Evolutionary conservation across 1,140 invertebrate genomes (phyloP).

Genomic region (Drosophila malerkotliana): DNA sequence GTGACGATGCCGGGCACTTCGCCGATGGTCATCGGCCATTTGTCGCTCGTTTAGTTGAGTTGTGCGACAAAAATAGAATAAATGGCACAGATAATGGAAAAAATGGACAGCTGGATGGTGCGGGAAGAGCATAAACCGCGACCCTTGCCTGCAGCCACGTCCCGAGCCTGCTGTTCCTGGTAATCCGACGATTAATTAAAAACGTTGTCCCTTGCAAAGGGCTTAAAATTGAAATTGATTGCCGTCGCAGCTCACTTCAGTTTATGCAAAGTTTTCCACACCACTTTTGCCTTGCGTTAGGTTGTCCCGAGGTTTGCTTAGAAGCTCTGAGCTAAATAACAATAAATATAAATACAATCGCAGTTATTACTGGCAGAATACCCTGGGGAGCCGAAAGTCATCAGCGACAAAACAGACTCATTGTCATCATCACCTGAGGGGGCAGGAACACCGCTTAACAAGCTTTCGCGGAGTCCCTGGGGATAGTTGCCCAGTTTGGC

Average conservation of each 20-base stretch:
- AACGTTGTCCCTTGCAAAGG: conserved; percentile 75
- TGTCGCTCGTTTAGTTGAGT: conserved; percentile 81
- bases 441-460: conserved; percentile 58
- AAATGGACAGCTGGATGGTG: conserved; percentile 68
- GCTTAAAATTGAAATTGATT: conserved; percentile 82
- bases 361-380: conserved; percentile 65
- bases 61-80: conserved; percentile 80
- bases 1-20: conserved; percentile 22
- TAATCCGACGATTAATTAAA: conserved; percentile 82
- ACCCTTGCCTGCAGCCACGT: conserved; percentile 45
- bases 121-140: conserved; percentile 56
- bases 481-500: conserved; percentile 42
- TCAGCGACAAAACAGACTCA: conserved; percentile 47
- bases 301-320: conserved; percentile 45
- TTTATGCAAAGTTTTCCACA: conserved; percentile 62
- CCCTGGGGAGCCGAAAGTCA: conserved; percentile 65
- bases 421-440: conserved; percentile 60
- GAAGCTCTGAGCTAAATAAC: conserved; percentile 63
- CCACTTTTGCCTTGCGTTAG: background rate
- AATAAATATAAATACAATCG: conserved; percentile 77
- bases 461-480: conserved; percentile 60
- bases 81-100: conserved; percentile 79
- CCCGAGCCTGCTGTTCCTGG: conserved; percentile 48
- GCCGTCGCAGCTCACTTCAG: conserved; percentile 46
- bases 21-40: conserved; percentile 60